These are phyloP conservation scores for Pogonocherus hispidulus DNA, from an alignment of 2,888 invertebrate species.

Conservation along the genomic window DNA sequence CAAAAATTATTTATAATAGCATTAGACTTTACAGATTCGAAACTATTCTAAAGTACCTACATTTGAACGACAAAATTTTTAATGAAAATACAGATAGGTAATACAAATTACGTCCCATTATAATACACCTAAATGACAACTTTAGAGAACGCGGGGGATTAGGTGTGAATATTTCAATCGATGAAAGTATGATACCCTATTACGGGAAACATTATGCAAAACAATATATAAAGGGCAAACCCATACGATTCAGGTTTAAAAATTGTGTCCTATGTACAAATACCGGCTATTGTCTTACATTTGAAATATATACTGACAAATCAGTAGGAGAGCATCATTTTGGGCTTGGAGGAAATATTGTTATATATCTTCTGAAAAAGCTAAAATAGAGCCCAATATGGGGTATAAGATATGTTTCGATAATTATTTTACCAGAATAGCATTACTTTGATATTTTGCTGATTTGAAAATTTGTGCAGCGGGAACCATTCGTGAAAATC, in stretches of 20 bases:
- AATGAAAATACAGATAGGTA: conserved; percentile 5
- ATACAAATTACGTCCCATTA: conserved; percentile 18
- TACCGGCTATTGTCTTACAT: not conserved
- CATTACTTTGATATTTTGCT: conserved; percentile 27
- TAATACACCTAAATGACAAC: not conserved
- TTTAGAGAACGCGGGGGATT: not conserved
- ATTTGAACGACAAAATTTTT: conserved; percentile 13
- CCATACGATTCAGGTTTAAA: conserved; percentile 34
- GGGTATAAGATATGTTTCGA: conserved; percentile 32
- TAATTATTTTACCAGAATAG: conserved; percentile 34
- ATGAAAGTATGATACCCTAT: conserved; percentile 15
- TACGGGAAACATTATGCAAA: not conserved
- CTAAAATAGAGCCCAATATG: conserved; percentile 14
- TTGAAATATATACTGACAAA: not conserved
- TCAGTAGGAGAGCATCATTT: not conserved
- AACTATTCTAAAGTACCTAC: conserved; percentile 7
- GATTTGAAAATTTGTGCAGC: conserved; percentile 27
- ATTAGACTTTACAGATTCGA: conserved; percentile 4
- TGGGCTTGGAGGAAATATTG: not conserved
- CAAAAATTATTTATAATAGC: not conserved
- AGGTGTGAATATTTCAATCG: not conserved
- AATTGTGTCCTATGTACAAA: conserved; percentile 9
- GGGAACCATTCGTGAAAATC: conserved; percentile 36
- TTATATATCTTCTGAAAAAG: not conserved
- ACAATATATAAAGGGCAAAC: not conserved